Evolutionary conservation across 2,888 invertebrate species (phyloP).

Genomic region (Polietes domitor): DNA sequence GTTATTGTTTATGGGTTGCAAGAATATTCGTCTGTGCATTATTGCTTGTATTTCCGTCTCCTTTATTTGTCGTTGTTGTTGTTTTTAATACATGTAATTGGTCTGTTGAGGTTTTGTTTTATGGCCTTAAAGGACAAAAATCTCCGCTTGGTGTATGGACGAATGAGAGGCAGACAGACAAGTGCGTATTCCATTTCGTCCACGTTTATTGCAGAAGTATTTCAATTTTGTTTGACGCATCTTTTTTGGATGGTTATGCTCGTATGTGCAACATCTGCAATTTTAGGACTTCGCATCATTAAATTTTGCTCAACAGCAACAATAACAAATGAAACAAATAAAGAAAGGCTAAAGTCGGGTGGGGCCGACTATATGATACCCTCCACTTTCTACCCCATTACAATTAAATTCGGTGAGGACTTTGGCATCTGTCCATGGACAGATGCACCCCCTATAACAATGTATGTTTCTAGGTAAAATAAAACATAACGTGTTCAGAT

Average conservation of each 20-base stretch:
- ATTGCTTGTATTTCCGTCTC: not conserved
- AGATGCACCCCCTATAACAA: too few relatives aligned
- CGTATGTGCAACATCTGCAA: slow-evolving; percentile 5
- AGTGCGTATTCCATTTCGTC: slow-evolving; percentile 7
- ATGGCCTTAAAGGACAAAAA: not conserved
- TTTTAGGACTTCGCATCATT: not conserved
- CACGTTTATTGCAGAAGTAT: not conserved
- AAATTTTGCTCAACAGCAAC: not conserved
- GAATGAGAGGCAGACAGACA: not conserved
- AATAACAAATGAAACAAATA: not conserved
- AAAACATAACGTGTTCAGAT: too few relatives aligned
- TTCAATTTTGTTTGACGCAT: not conserved
- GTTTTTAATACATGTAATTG: slow-evolving; percentile 32
- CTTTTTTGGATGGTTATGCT: not conserved
- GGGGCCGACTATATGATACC: too few relatives aligned
- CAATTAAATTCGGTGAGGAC: too few relatives aligned
- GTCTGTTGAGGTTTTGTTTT: slow-evolving; percentile 23
- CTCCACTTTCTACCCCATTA: too few relatives aligned
- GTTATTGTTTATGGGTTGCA: slow-evolving; percentile 9
- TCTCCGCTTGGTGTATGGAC: not conserved
- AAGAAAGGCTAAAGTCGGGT: too few relatives aligned
- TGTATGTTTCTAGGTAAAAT: too few relatives aligned
- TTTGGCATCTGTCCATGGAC: too few relatives aligned
- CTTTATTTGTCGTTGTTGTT: not conserved
- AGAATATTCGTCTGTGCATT: not conserved